Percentiles rank a stretch among this genome's conserved stretches.
These are phyloP conservation scores for Poeciliopsis presidionis DNA, from an alignment of 2,797 vertebrate genomes.

Conservation along the genomic window DNA sequence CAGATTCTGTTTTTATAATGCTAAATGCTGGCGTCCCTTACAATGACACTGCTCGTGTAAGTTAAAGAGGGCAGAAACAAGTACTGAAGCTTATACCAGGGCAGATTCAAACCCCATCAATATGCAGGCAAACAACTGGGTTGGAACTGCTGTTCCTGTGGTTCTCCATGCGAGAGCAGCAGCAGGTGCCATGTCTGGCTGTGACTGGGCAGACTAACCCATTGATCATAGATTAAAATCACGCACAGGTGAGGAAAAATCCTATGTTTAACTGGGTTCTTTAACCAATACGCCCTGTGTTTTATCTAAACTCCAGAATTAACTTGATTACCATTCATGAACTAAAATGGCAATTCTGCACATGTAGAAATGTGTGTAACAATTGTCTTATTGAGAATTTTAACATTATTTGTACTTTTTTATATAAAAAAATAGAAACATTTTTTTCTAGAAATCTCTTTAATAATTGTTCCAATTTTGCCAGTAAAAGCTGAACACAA, in stretches of 20 bases:
- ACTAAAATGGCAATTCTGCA: not conserved
- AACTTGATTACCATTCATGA: not conserved
- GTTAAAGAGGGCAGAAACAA: not conserved
- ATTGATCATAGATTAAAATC: constrained; percentile 2
- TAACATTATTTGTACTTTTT: not conserved
- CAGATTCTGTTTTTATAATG: not conserved
- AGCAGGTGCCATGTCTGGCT: constrained; percentile 67
- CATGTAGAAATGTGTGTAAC: not conserved
- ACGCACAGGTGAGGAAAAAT: not conserved
- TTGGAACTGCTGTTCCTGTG: constrained; percentile 39
- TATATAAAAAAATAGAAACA: not conserved
- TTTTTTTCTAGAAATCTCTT: not conserved
- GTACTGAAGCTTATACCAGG: not conserved
- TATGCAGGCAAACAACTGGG: constrained; percentile 36
- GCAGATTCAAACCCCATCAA: constrained; percentile 40
- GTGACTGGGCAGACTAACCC: constrained; percentile 13
- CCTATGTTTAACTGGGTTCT: not conserved
- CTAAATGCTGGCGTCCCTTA: not conserved
- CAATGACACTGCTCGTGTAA: not conserved
- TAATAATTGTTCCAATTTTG: not conserved
- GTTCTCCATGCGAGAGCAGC: constrained; percentile 32
- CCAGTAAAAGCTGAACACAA: not conserved
- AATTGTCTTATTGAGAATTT: not conserved
- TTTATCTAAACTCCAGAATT: not conserved
- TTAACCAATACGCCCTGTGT: not conserved